Base-by-base conservation (phyloP, 2,113 vertebrate genomes). In the Perca flavescens region DNA sequence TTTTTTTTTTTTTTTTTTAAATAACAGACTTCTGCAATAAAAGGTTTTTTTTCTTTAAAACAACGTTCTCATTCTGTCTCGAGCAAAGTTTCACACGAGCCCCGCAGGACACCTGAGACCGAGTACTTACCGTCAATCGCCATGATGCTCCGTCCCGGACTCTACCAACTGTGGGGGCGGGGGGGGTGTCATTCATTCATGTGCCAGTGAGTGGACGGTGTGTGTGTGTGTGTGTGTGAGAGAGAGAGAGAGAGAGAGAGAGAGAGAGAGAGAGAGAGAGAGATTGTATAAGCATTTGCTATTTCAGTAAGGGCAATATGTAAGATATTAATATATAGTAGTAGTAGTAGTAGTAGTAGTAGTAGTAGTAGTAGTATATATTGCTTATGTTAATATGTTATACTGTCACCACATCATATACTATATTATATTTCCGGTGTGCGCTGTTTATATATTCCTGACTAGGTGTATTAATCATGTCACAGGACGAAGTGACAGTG, bases 81-180 rank as follows among this genome's bases (percentile, higher is more conserved):
- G 36, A 17, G 79, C 6, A 92, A 94, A 93, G 91, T 95, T 93
- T 90, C 36, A 64, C 43, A 53, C 53, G 79, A 78, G 82, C 91
- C 85, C 84, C 74, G 80, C 83, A 89, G 88, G 88, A 93, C 83
- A 95, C 92, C 91, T 94, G 93, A 94, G 91, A 93, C 86, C 66
- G 28, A 93, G 92, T 89, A 96, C 97, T 96, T 93, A 97, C 96
- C 97, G 92, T 97, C 96, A 90, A 97, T 96, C 96, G 96, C 96
- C 97, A 97, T 97, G 96, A 96, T 97, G 94, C 93, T 95, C 94
- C 88, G 94, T 91, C 90, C 93, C 83, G 95, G 96, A 95, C 93
- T 92, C 93, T 94, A 96, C 96, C 96, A 95, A 93, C 47, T 85
- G 21, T 82, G 78, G 25, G 25, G 25, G 25, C 1, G 77, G 81